Conservation (phyloP, 2,888 invertebrate genomes). For the Cylloceria caligata region DNA sequence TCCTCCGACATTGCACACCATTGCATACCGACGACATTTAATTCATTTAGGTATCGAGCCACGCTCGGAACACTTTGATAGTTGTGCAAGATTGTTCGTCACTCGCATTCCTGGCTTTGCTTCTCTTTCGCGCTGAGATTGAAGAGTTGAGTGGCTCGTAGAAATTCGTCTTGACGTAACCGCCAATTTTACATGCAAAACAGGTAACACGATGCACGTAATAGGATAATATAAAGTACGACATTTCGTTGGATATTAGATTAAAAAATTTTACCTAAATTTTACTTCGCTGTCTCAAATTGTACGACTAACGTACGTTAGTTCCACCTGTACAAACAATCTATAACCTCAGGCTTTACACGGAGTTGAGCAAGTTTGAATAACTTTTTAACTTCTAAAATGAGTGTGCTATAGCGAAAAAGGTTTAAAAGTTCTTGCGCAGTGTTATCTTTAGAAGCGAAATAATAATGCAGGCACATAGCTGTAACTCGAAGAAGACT, state of each 20-base stretch:
- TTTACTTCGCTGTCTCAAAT: neutral
- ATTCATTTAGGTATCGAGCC: conserved; percentile 1
- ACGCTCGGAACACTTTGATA: neutral
- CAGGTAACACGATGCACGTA: neutral
- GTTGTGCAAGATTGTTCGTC: conserved; percentile 9
- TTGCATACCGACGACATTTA: conserved; percentile 9
- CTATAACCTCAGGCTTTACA: neutral
- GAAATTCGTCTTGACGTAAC: neutral
- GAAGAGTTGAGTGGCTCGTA: neutral
- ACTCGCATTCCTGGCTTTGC: neutral
- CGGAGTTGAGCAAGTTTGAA: neutral
- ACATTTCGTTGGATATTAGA: neutral
- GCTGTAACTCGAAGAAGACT: conserved; percentile 5
- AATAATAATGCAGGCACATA: conserved; percentile 11
- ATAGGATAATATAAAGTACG: neutral
- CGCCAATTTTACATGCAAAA: conserved; percentile 2
- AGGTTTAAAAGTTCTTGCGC: neutral
- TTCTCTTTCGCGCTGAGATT: neutral
- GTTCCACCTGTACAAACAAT: conserved; percentile 4
- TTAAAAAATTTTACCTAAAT: conserved; percentile 5
- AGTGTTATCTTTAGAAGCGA: conserved; percentile 15
- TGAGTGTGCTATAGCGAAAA: neutral
- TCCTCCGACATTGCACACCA: neutral
- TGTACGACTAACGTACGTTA: neutral
- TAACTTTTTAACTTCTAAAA: conserved; percentile 23